Percentiles rank a stretch among this genome's conserved stretches.
phyloP scores from a whole-genome alignment of 2,888 invertebrate species.

The Papilio elwesi region DNA sequence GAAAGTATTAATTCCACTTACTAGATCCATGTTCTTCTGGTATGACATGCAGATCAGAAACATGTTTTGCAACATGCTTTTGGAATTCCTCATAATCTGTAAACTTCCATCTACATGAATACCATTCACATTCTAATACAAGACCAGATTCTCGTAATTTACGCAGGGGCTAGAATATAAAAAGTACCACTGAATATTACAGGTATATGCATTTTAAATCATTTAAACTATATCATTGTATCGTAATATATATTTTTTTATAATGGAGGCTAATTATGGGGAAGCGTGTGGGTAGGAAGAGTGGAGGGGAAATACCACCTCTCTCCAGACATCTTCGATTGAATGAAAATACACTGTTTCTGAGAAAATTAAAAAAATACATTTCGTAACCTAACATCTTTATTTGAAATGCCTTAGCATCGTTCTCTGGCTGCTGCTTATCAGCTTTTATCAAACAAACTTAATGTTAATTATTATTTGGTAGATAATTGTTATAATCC shows the following conservation, averaged over 20 bases:
- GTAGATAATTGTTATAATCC: not conserved
- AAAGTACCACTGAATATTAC: not conserved
- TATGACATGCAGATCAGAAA: conserved; percentile 71
- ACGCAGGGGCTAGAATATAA: conserved; percentile 59
- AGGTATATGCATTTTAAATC: too few species aligned
- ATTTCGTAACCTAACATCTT: too few species aligned
- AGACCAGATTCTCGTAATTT: conserved; percentile 60
- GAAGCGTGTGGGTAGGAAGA: too few species aligned
- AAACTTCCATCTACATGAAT: conserved; percentile 70
- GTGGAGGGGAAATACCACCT: too few species aligned
- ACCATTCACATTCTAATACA: conserved; percentile 84
- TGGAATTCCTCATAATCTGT: conserved; percentile 79
- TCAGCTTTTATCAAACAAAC: not conserved
- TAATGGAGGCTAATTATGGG: too few species aligned
- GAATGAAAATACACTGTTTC: too few species aligned
- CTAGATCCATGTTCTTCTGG: conserved; percentile 51
- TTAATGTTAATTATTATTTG: not conserved
- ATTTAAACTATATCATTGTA: too few species aligned
- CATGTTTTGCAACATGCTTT: conserved; percentile 83
- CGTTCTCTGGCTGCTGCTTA: too few species aligned
- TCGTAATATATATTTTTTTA: too few species aligned
- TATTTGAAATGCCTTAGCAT: too few species aligned
- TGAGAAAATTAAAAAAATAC: too few species aligned
- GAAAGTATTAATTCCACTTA: conserved; percentile 46
- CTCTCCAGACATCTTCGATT: too few species aligned